Evolutionary conservation across 2,888 invertebrate genomes (phyloP), one percentile per base, ranked within the genome.

Genomic region (Brachyptera risi): DNA sequence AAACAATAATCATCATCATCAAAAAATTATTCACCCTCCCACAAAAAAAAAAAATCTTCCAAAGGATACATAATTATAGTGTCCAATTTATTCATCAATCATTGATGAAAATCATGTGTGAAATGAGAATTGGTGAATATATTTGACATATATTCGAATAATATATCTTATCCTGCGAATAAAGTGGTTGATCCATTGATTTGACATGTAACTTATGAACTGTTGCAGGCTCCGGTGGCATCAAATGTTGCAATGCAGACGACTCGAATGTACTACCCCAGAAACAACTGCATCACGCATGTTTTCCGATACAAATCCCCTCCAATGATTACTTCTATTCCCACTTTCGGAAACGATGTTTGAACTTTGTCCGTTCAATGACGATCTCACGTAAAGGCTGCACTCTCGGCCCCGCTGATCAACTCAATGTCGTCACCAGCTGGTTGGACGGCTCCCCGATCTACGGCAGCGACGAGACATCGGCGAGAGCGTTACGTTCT

Each of bases 291-390:
- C 83, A 84, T 69, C 82, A 81, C 62, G 82, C 81, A 37, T 85
- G 85, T 65, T 78, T 82, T 40, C 81, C 84, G 0, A 84, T 86
- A 65, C 72, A 72, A 13, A 78, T 85, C 5, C 78, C 83, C 0
- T 74, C 76, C 0, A 74, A 78, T 44, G 85, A 85, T 67, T 74
- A 76, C 0, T 81, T 83, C 68, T 83, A 80, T 68, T 68, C 74
- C 7, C 58, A 73, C n/a, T 70, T 77, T 58, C 77, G 78, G 0
- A 74, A 81, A 61, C 74, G 73, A 13, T 85, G 84, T 68, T 76
- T 84, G 65, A 83, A 83, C 70, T 82, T 83, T 64, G 81, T 84
- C 1, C 74, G 85, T 58, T 82, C 83, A 40, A 76, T 81, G 67
- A 81, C 82, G 1, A 77, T 80, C 0, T 79, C 80, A 0, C 73